These are phyloP conservation scores for Torymus auratus DNA, from an alignment of 2,888 invertebrate species.

Conservation along the genomic window DNA sequence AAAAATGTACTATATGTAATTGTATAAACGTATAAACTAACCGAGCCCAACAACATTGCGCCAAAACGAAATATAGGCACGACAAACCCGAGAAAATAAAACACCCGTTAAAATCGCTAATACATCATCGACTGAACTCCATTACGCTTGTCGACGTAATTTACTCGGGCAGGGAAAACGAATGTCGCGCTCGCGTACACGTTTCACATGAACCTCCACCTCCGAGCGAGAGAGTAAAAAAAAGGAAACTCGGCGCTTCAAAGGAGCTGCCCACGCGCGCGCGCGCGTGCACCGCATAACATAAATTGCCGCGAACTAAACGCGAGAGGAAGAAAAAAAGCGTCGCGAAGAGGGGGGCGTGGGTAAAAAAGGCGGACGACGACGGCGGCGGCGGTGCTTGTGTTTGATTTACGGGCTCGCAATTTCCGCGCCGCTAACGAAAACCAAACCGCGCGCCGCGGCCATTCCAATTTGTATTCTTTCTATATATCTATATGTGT, in stretches of 20 bases:
- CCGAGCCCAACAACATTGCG: no score
- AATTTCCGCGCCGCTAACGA: slow-evolving; percentile 13
- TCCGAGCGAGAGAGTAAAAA: background rate
- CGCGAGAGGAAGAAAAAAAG: background rate
- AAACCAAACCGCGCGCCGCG: slow-evolving; percentile 2
- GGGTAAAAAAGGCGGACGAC: background rate
- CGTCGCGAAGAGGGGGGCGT: no score
- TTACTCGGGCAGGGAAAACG: slow-evolving; percentile 18
- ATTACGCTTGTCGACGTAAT: slow-evolving; percentile 14
- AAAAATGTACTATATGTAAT: no score
- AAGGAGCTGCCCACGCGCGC: no score
- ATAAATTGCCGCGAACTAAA: slow-evolving; percentile 33
- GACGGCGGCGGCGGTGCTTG: background rate
- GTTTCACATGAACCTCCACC: slow-evolving; percentile 15
- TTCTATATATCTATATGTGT: no score
- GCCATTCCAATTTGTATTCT: no score
- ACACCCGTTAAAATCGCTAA: background rate
- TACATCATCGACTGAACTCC: background rate
- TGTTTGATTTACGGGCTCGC: slow-evolving; percentile 40
- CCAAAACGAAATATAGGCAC: no score
- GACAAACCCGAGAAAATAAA: no score
- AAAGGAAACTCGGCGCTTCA: background rate
- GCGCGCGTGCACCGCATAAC: background rate
- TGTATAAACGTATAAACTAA: no score
- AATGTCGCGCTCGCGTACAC: slow-evolving; percentile 3